Base-by-base conservation (phyloP, 2,113 vertebrate species). In the Sinocyclocheilus maitianheensis region DNA sequence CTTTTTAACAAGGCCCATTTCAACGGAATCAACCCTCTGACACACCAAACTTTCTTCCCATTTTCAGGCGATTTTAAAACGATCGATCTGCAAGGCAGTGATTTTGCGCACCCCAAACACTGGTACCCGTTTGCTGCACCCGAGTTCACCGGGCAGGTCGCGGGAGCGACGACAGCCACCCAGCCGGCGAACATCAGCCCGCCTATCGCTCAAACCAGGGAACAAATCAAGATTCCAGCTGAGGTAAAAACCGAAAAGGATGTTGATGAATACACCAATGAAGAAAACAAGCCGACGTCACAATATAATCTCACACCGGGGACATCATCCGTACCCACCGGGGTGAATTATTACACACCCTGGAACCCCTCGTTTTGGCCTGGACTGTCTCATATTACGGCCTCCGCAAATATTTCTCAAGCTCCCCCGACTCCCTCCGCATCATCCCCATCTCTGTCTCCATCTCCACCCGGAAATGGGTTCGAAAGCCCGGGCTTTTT, bases 361-460 rank as follows among this genome's bases (percentile, higher is more conserved):
- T 96, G 96, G 96, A 93, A 91, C 89, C 89, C 93, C 1, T 90
- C 94, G 8, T 94, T 95, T 74, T 96, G 95, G 94, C 93, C 94
- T 48, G 93, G 93, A 14, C 90, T 95, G 55, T 34, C 91, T 7
- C 93, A 94, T 48, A 48, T 48, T 30, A 91, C 93, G 0, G 90
- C 92, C 1, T 88, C 94, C 0, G 81, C 89, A 9, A 83, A 37
- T 43, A 87, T 55, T 0, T 75, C 90, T 0, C 92, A 89, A 85
- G 90, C 46, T 48, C 91, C 92, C 0, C 90, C 93, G 1, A 92
- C 92, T 48, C 92, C 93, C 0, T 93, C 93, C 0, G 86, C 93
- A 0, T 95, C 93, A 0, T 93, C 94, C 0, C 93, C 94, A 0
- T 94, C 93, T 0, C 84, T 93, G 77, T 94, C 93, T 8, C 94